Evolutionary conservation across 2,888 invertebrate species (phyloP).

Genomic region (Poecilus cupreus): DNA sequence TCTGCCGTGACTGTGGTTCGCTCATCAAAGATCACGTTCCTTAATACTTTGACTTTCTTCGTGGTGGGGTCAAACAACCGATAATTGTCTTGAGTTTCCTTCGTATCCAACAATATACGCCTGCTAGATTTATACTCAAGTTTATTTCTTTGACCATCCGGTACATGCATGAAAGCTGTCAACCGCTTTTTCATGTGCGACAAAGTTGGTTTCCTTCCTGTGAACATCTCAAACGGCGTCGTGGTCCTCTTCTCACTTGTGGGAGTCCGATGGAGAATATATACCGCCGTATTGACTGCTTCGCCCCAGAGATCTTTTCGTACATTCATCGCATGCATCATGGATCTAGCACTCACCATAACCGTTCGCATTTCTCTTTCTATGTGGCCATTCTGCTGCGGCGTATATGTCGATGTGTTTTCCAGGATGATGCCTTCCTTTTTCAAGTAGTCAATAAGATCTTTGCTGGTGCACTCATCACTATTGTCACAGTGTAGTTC

Average conservation of each 20-base stretch:
- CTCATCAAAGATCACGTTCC: constrained; percentile 62
- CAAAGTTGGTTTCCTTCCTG: constrained; percentile 60
- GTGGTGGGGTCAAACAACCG: constrained; percentile 61
- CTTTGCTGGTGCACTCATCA: too few relatives aligned
- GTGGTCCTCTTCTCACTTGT: constrained; percentile 35
- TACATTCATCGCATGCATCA: constrained; percentile 62
- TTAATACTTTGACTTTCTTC: constrained; percentile 62
- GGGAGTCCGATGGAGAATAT: constrained; percentile 64
- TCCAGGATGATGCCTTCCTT: too few relatives aligned
- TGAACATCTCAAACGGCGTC: constrained; percentile 62
- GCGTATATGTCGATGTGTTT: too few relatives aligned
- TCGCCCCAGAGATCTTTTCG: constrained; percentile 66
- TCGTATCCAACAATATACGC: constrained; percentile 59
- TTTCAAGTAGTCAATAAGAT: too few relatives aligned
- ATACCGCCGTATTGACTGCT: constrained; percentile 65
- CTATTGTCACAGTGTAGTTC: too few relatives aligned
- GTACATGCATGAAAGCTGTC: constrained; percentile 56
- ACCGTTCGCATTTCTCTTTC: constrained; percentile 66
- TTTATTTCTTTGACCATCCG: constrained; percentile 58
- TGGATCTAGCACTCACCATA: constrained; percentile 65
- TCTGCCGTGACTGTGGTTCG: background rate
- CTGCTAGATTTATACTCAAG: constrained; percentile 58
- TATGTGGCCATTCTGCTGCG: constrained; percentile 65
- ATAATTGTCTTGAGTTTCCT: constrained; percentile 61
- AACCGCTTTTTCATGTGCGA: constrained; percentile 61